Evolutionary conservation across 2,888 invertebrate species (phyloP).

Genomic region (Tetramorium bicarinatum): DNA sequence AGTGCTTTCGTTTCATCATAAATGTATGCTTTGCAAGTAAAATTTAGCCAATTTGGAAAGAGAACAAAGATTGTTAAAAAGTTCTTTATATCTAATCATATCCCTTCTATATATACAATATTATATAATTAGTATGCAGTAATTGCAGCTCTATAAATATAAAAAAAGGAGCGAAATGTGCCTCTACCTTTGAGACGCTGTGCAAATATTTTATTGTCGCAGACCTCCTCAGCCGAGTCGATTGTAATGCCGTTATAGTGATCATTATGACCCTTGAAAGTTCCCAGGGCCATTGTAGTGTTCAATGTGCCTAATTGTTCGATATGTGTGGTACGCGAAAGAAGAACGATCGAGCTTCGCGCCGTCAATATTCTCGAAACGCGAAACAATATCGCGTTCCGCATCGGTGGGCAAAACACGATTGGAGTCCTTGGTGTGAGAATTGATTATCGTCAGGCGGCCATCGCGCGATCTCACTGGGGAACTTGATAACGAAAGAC

Average conservation of each 20-base stretch:
- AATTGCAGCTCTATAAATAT: neutral
- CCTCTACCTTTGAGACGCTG: constrained; percentile 88
- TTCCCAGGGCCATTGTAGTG: constrained; percentile 65
- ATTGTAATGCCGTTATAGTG: constrained; percentile 92
- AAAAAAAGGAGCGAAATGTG: neutral
- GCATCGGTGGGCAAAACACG: constrained; percentile 18
- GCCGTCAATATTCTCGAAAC: constrained; percentile 54
- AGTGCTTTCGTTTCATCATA: neutral
- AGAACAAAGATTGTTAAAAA: neutral
- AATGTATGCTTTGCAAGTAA: neutral
- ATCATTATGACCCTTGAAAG: constrained; percentile 88
- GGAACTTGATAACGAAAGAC: neutral
- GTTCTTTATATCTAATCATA: neutral
- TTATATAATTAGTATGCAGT: neutral
- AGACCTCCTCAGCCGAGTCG: constrained; percentile 89
- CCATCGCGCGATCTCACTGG: neutral
- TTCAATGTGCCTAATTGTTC: neutral
- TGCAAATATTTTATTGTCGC: constrained; percentile 87
- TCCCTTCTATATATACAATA: no score
- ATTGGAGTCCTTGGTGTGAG: neutral
- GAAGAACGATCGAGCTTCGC: constrained; percentile 13
- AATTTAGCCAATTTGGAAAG: neutral
- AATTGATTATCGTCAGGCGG: neutral
- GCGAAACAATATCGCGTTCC: constrained; percentile 45
- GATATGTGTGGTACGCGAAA: constrained; percentile 25